phyloP scores from a whole-genome alignment of 2,888 invertebrate genomes.

The Dasypolia templi region DNA sequence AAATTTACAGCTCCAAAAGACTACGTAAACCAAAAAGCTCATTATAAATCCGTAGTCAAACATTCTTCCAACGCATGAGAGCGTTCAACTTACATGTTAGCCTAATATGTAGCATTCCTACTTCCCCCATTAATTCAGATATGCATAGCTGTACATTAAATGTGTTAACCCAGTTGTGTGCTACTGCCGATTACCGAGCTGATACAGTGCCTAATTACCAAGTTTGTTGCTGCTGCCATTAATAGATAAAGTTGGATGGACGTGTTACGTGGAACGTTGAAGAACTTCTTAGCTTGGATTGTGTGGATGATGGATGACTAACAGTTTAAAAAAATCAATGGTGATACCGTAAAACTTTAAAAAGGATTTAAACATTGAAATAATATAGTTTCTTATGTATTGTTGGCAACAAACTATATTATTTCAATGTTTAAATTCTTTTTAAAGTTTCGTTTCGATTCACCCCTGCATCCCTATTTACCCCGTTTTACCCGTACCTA shows the following conservation, averaged over 20 bases:
- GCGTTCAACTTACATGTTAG: slow-evolving; percentile 12
- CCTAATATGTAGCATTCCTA: slow-evolving; percentile 6
- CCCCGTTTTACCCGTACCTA: no score
- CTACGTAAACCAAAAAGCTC: neutral
- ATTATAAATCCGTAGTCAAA: no score
- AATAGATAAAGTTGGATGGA: slow-evolving; percentile 24
- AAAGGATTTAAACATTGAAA: no score
- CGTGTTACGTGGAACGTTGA: neutral
- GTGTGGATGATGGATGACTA: neutral
- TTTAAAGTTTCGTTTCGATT: no score
- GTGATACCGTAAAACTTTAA: no score
- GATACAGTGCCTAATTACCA: slow-evolving; percentile 63
- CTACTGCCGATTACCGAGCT: slow-evolving; percentile 49
- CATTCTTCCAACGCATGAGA: neutral
- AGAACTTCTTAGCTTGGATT: neutral
- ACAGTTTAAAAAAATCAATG: neutral
- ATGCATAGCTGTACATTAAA: slow-evolving; percentile 38
- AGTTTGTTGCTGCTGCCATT: slow-evolving; percentile 29
- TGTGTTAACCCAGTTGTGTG: slow-evolving; percentile 59
- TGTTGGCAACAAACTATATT: no score
- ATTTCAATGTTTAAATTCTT: no score
- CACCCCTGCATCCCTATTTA: no score
- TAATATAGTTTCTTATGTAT: no score
- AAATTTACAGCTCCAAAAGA: neutral
- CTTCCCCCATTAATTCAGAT: slow-evolving; percentile 15